Conservation (phyloP, 2,888 invertebrate species). For the Nebria salina region DNA sequence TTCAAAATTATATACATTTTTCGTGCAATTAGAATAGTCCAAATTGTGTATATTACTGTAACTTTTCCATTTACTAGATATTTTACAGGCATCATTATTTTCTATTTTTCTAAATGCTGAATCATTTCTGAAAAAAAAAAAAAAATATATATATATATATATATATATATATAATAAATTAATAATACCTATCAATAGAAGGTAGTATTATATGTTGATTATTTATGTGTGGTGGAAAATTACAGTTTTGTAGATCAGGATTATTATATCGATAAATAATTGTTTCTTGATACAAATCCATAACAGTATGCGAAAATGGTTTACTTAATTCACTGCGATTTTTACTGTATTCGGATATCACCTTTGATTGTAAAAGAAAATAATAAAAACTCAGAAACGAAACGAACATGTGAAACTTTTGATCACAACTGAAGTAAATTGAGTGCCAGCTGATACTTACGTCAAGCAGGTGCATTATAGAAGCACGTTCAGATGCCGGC, state of each 20-base stretch:
- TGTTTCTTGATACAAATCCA: slow-evolving; percentile 69
- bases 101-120: slow-evolving; percentile 36
- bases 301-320: slow-evolving; percentile 71
- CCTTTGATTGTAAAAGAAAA: slow-evolving; percentile 59
- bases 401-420: background rate
- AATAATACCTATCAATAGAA: slow-evolving; percentile 37
- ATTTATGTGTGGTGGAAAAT: slow-evolving; percentile 20
- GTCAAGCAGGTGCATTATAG: slow-evolving; percentile 70
- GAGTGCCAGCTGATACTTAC: slow-evolving; percentile 61
- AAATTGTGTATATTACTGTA: slow-evolving; percentile 4
- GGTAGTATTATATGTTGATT: slow-evolving; percentile 40
- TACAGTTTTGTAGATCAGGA: slow-evolving; percentile 34
- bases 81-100: slow-evolving; percentile 27
- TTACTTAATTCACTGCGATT: slow-evolving; percentile 64
- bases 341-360: slow-evolving; percentile 69
- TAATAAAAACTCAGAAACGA: background rate
- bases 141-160: background rate
- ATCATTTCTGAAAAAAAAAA: slow-evolving; percentile 21
- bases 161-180: background rate
- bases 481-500: slow-evolving; percentile 66
- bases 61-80: slow-evolving; percentile 26
- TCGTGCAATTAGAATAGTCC: slow-evolving; percentile 6
- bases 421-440: slow-evolving; percentile 1
- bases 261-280: slow-evolving; percentile 49
- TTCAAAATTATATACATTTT: slow-evolving; percentile 32